Conservation (phyloP, 2,113 vertebrate species). For the Atherinomorus stipes region DNA sequence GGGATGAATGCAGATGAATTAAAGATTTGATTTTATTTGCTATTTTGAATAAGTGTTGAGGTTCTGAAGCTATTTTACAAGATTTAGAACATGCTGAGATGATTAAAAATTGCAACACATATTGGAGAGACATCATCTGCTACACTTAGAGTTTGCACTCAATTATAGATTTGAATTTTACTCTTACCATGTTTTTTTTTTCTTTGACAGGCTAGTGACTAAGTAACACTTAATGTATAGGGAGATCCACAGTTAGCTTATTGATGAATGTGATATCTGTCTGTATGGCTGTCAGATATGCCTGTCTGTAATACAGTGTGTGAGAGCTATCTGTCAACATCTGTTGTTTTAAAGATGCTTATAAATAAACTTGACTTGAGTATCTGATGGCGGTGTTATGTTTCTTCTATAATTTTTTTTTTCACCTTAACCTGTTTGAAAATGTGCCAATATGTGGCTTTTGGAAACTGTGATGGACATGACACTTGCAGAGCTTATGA, state of each 20-base stretch:
- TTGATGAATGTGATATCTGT: conserved; percentile 78
- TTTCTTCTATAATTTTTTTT: conserved; percentile 44
- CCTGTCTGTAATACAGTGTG: conserved; percentile 71
- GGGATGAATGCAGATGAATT: conserved; percentile 57
- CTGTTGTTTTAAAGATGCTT: no score
- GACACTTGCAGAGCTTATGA: no score
- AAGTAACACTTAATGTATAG: conserved; percentile 69
- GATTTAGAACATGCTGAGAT: conserved; percentile 28
- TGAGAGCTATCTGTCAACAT: no score
- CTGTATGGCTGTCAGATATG: conserved; percentile 64
- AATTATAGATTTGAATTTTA: conserved; percentile 77
- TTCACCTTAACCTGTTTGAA: no score
- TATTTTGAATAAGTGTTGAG: conserved; percentile 45
- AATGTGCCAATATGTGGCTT: no score
- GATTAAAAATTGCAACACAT: conserved; percentile 28
- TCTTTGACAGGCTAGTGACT: conserved; percentile 80
- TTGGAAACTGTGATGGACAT: no score
- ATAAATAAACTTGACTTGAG: no score
- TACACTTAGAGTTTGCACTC: conserved; percentile 35
- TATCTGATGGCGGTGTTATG: conserved; percentile 70
- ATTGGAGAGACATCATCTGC: background rate
- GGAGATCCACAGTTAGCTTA: conserved; percentile 76
- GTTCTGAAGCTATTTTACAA: conserved; percentile 27
- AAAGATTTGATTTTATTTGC: conserved; percentile 62
- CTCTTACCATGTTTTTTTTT: conserved; percentile 74